These are phyloP conservation scores for Latrodectus elegans DNA, from an alignment of 2,888 invertebrate genomes.

Conservation along the genomic window DNA sequence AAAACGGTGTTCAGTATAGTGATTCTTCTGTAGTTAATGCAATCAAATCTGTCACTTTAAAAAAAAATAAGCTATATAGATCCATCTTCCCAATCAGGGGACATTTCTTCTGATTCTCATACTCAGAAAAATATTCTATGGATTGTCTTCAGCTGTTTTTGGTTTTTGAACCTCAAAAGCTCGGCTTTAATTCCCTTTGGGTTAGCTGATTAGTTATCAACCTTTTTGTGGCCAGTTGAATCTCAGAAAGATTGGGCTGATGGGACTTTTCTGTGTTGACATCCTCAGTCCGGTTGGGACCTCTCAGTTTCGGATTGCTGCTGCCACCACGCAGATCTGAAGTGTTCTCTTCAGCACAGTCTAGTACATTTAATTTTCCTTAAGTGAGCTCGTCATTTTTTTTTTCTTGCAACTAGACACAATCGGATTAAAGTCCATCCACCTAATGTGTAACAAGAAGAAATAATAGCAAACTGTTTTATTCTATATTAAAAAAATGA, in stretches of 20 bases:
- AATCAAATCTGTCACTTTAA: not conserved
- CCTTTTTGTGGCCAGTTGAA: not conserved
- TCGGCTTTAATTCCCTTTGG: not conserved
- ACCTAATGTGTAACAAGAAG: too few relatives aligned
- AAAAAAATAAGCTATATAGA: not conserved
- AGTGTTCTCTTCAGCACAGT: not conserved
- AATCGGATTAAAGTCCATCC: not conserved
- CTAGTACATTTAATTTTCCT: not conserved
- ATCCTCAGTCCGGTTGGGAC: not conserved
- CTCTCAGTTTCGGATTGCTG: not conserved
- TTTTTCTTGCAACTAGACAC: not conserved
- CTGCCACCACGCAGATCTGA: not conserved
- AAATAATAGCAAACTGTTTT: too few relatives aligned
- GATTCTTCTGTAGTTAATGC: not conserved
- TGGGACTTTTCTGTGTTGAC: not conserved
- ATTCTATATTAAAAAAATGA: too few relatives aligned
- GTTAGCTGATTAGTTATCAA: not conserved
- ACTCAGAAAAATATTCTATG: not conserved
- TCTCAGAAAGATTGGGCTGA: not conserved
- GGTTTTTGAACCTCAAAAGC: not conserved
- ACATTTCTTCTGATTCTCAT: not conserved
- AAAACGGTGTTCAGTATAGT: not conserved
- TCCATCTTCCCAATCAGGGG: not conserved
- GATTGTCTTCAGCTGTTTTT: not conserved
- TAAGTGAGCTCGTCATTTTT: not conserved